Conservation (phyloP, 2,888 invertebrate genomes). For the Leptinotarsa tumamoca region DNA sequence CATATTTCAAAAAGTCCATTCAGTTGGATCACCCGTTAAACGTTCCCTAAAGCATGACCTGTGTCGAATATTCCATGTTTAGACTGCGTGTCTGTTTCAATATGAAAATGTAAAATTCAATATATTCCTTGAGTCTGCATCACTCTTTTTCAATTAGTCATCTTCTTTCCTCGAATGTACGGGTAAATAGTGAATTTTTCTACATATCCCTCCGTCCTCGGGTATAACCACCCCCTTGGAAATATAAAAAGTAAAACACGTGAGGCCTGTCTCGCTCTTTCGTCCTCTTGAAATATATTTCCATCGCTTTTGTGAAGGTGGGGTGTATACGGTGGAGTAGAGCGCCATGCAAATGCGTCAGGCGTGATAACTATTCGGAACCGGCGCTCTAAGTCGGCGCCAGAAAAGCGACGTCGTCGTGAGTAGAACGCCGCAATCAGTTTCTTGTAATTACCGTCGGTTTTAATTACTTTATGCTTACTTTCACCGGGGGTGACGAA, state of each 20-base stretch:
- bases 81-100: constrained; percentile 46
- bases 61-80: background rate
- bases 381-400: constrained; percentile 65
- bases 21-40: too few species aligned
- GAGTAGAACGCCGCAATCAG: constrained; percentile 64
- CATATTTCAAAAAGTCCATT: too few species aligned
- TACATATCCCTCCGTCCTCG: constrained; percentile 54
- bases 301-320: constrained; percentile 57
- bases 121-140: constrained; percentile 54
- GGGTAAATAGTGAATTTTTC: constrained; percentile 60
- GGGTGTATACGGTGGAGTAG: constrained; percentile 58
- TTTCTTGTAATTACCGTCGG: constrained; percentile 63
- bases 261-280: constrained; percentile 53
- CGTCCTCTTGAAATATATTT: constrained; percentile 54
- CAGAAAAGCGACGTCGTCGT: constrained; percentile 67
- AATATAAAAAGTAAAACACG: constrained; percentile 63
- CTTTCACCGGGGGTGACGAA: constrained; percentile 52
- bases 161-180: constrained; percentile 58
- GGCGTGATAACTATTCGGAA: constrained; percentile 66
- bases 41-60: too few species aligned
- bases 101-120: constrained; percentile 56
- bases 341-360: constrained; percentile 67
- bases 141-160: constrained; percentile 54
- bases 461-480: constrained; percentile 60
- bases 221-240: constrained; percentile 47